Base-by-base conservation (phyloP, 2,888 invertebrate genomes). In the Neuroscelio doddi region DNA sequence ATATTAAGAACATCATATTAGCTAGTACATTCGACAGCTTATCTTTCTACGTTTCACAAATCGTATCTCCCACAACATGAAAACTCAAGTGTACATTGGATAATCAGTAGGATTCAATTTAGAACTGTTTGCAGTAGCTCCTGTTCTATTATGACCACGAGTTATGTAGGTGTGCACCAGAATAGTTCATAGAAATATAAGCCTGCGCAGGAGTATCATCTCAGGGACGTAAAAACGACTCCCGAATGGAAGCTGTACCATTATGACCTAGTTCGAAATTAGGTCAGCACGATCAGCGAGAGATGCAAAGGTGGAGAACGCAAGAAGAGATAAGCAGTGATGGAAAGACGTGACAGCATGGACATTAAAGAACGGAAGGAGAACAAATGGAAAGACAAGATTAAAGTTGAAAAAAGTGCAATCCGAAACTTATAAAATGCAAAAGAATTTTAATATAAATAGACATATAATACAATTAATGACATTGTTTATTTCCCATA, bases 261-360 rank as follows among this genome's bases (percentile, higher is more conserved):
- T 68, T 66, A 63, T 70, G 68, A 70, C 66, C 70, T 36, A 70
- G 55, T 67, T 67, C 32, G 51, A 44, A 47, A 63, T 65, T 49
- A 39, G 64, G 64, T 59, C 39, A 46, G 50, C 46, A 51, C 24
- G 46, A 46, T 38, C 12, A 21, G 16, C 17, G 15, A 21, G 46
- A 51, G 51, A 46, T 42, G 44, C 47, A 51, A 47, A 24, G 41
- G 42, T 32, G 49, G 47, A 51, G 38, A 52, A 51, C 52, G 49
- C 10, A 39, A 49, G 57, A 34, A 51, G 44, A 34, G 30, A 53
- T 49, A 38, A 42, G 30, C 12, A 36, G 55, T 51, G 53, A 36
- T 12, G 45, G 38, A n/a, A 17, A 12, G 44, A 26, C 32, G 47
- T 10, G 30, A 36, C 27, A 21, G 63, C 45, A 65, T 62, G 50